These are phyloP conservation scores for Styela clava DNA, from an alignment of 23 tunicate species.

Conservation along the genomic window DNA sequence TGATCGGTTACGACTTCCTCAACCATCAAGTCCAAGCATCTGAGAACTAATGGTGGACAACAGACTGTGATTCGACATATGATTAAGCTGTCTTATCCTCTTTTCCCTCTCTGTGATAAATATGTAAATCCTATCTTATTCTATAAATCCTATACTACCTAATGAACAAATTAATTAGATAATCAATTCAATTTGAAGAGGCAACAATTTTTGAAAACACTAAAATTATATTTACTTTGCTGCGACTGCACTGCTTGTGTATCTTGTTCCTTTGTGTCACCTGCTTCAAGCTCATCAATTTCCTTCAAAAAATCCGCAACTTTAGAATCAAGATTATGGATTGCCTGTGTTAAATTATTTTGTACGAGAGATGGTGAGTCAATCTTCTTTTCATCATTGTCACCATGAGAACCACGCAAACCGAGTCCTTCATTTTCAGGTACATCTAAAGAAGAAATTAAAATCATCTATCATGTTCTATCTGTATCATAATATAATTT, in stretches of 20 bases:
- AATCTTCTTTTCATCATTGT: slow-evolving; percentile 20
- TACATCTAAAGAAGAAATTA: too few relatives aligned
- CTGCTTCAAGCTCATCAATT: slow-evolving; percentile 73
- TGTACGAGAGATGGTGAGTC: background rate
- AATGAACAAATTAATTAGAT: background rate
- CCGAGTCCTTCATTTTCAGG: slow-evolving; percentile 34
- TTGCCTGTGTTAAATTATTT: slow-evolving; percentile 26
- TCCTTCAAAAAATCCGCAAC: slow-evolving; percentile 88
- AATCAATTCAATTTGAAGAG: background rate
- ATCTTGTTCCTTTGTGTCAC: background rate
- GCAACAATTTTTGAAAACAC: background rate
- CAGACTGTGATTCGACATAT: background rate
- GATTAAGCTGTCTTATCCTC: background rate
- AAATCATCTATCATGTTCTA: too few relatives aligned
- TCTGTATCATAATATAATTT: too few relatives aligned
- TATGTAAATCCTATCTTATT: background rate
- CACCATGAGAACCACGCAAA: slow-evolving; percentile 43
- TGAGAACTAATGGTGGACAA: too few relatives aligned
- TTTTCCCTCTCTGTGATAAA: background rate
- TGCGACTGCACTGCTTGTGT: background rate
- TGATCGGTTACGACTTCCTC: too few relatives aligned
- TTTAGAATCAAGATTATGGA: slow-evolving; percentile 58
- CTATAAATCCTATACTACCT: background rate
- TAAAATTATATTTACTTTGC: background rate
- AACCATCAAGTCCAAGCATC: too few relatives aligned